Base-by-base conservation (phyloP, 30 jellyfish, hydroid and myxozoan species). In the Aurelia sp. region DNA sequence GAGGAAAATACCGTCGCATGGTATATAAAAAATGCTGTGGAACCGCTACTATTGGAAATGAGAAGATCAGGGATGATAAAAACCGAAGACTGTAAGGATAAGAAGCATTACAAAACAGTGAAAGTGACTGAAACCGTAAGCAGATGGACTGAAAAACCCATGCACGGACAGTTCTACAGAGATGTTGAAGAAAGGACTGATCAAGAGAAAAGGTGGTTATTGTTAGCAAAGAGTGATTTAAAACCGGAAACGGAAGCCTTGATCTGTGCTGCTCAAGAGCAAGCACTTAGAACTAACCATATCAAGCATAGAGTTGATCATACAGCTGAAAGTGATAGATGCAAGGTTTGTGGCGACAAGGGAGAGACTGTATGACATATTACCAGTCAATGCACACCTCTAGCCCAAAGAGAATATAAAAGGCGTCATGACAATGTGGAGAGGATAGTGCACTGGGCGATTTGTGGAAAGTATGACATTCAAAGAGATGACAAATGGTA, bases 281-380 rank as follows among this genome's bases (percentile, higher is more conserved):
- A 73, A 50, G 84, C 71, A 13, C 27, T 73, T 20, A 48, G 71
- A 73, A 73, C 71, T 17, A 73, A 73, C 23, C n/a, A n/a, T n/a
- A n/a, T n/a, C 55, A 73, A 27, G 33, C 71, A 53, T 35, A 3
- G 21, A 73, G 51, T 53, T 47, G 33, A 27, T 53, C 30, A 71
- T 71, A 37, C 48, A 21, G 81, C 40, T 22, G 48, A 71, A 22
- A 71, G 30, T 16, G 35, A 15, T 47, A 66, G n/a, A n/a, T n/a
- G n/a, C n/a, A n/a, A n/a, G n/a, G 52, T 66, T 31, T 22, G 78
- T 51, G 19, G 78, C 27, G 55, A 66, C 33, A 74, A 62, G 30
- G 80, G 80, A 21, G 86, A 74, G 55, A 74, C 73, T 30, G 60
- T 74, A 53, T 11, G 71, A 18, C 74, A 74, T 74, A 66, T 62